These are phyloP conservation scores for Hydractinia echinata DNA, from an alignment of 30 jellyfish, hydroid and myxozoan genomes.

Conservation along the genomic window DNA sequence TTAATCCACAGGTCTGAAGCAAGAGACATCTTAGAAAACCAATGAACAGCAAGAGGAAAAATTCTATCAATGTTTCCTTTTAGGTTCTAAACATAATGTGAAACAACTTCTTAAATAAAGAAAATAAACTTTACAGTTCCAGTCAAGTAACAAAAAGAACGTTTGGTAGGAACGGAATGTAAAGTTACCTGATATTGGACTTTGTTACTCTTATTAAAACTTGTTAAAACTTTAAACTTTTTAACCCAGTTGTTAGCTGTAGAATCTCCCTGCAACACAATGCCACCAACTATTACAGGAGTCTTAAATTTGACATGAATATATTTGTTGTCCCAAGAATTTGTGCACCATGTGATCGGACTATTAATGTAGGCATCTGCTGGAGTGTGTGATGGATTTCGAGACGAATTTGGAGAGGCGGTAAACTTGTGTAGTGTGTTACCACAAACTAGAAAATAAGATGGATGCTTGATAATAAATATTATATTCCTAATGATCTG, in stretches of 20 bases:
- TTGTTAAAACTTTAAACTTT: background rate
- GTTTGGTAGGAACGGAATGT: too few relatives aligned
- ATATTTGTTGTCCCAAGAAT: background rate
- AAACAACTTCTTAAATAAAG: background rate
- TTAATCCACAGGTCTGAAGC: background rate
- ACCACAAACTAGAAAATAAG: background rate
- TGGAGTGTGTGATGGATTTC: background rate
- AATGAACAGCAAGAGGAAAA: background rate
- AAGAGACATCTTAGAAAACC: conserved; percentile 1
- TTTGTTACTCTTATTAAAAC: too few relatives aligned
- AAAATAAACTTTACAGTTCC: background rate
- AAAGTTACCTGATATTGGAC: too few relatives aligned
- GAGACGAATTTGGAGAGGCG: background rate
- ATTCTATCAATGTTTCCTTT: conserved; percentile 1
- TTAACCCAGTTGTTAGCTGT: background rate
- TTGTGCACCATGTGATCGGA: conserved; percentile 8
- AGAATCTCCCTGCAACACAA: conserved; percentile 9
- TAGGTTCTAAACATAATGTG: background rate
- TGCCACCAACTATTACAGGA: background rate
- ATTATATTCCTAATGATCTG: too few relatives aligned
- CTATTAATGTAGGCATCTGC: conserved; percentile 6
- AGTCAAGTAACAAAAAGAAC: too few relatives aligned
- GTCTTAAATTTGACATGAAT: background rate
- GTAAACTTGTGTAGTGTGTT: background rate
- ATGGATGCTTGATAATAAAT: too few relatives aligned